Evolutionary conservation across 2,797 vertebrate species (phyloP), one percentile per base, ranked within the genome.

Genomic region (Poecilia velifera): DNA sequence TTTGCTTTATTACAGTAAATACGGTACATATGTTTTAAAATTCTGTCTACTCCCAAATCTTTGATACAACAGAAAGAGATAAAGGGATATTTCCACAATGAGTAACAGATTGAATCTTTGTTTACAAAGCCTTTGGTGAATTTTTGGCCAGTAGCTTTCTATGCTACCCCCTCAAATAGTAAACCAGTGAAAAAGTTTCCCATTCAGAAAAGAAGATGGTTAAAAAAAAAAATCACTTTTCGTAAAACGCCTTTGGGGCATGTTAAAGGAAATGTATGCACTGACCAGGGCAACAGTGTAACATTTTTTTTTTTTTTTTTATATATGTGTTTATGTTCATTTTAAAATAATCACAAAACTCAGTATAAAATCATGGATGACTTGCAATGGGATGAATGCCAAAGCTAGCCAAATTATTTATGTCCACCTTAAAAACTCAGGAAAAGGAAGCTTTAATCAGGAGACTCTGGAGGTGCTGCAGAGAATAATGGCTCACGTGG

Each of bases 1-100:
- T 70, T 72, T 68, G 28, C 36, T 88, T 86, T 82, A 83, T 84
- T 70, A 72, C 74, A 76, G 22, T 53, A 73, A 75, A 72, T 82
- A 71, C 36, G 77, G 77, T 55, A 3, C 28, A 72, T 12, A 31
- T 73, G 72, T 47, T 31, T 31, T 28, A 76, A 77, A 39, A 31
- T 41, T 82, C 78, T 71, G 73, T 22, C 51, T 59, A 77, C 16
- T 36, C 6, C 87, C 76, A 83, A 18, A 72, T 78, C 28, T 16
- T 75, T 72, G 62, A 43, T 47, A 34, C 62, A 76, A 66, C 28
- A 76, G 72, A 76, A 6, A 78, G 22, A 76, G 68, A 82, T 64
- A 57, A 47, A 49, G 70, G 71, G 62, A 39, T 66, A 66, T 36
- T 66, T 66, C 18, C 22, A 39, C 31, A 66, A 39, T 39, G 62